Evolutionary conservation across 92 coral and sea anemone species (phyloP).

Genomic region (Montipora capitata): DNA sequence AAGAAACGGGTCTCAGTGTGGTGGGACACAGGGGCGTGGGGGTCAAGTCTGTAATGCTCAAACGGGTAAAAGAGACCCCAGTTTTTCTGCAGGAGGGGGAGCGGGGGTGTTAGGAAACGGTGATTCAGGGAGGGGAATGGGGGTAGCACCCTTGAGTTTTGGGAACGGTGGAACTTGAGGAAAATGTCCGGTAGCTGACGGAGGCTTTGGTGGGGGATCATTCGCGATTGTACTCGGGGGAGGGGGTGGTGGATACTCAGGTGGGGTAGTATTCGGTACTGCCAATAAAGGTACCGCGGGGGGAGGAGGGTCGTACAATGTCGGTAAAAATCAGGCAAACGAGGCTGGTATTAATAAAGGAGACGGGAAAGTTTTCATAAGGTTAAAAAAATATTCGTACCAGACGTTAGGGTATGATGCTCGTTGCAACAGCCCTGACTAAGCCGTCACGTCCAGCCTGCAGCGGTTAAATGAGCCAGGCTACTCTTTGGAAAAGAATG

Average conservation of each 20-base stretch:
- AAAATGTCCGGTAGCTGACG: not conserved
- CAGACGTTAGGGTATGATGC: too few relatives aligned
- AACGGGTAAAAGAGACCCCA: constrained; percentile 7
- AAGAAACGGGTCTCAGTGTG: constrained; percentile 81
- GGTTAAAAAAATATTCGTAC: too few relatives aligned
- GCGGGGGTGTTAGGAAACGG: constrained; percentile 76
- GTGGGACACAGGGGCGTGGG: constrained; percentile 77
- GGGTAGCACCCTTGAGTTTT: constrained; percentile 30
- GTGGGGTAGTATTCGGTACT: not conserved
- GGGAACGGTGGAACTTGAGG: constrained; percentile 76
- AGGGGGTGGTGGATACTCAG: not conserved
- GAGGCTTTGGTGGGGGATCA: not conserved
- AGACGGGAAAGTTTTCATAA: too few relatives aligned
- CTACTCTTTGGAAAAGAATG: too few relatives aligned
- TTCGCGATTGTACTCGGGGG: not conserved
- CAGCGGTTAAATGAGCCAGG: too few relatives aligned
- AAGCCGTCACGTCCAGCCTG: too few relatives aligned
- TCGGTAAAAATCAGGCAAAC: too few relatives aligned
- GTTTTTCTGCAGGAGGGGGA: constrained; percentile 54
- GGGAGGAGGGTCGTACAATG: too few relatives aligned
- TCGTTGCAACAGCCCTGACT: too few relatives aligned
- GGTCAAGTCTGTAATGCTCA: constrained; percentile 71
- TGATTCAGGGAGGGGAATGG: not conserved
- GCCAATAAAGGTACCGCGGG: not conserved
- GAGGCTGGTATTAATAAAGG: too few relatives aligned